These are phyloP conservation scores for Furcifer pardalis DNA, from an alignment of 2,797 vertebrate species.

Conservation along the genomic window DNA sequence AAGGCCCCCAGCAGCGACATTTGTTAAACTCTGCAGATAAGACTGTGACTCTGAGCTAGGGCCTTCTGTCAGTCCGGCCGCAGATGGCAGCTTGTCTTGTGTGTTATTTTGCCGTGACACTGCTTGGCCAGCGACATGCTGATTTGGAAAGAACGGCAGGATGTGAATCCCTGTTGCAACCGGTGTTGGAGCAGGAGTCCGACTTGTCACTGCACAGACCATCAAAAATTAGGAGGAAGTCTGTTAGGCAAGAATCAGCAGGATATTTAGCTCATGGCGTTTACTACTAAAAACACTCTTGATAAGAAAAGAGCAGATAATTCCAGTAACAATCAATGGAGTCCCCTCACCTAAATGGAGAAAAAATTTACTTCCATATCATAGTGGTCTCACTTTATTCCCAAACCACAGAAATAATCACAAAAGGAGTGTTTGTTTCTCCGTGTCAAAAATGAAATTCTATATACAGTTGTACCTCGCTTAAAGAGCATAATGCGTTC, in stretches of 20 bases:
- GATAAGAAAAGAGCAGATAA: slow-evolving; percentile 9
- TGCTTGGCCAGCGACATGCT: slow-evolving; percentile 69
- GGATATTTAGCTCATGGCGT: neutral
- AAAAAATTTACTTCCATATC: neutral
- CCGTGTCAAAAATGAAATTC: neutral
- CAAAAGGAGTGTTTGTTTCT: neutral
- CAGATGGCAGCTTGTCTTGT: slow-evolving; percentile 77
- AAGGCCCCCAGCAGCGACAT: slow-evolving; percentile 73
- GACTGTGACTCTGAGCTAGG: slow-evolving; percentile 75
- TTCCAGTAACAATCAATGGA: neutral
- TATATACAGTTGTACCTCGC: too few species aligned
- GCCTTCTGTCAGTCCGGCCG: slow-evolving; percentile 62
- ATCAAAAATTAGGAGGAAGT: slow-evolving; percentile 59
- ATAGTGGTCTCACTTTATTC: slow-evolving; percentile 17
- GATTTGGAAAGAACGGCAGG: slow-evolving; percentile 83
- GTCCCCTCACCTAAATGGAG: neutral
- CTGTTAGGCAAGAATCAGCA: slow-evolving; percentile 31
- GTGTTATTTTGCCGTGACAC: slow-evolving; percentile 72
- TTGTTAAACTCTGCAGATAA: slow-evolving; percentile 78
- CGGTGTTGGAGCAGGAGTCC: slow-evolving; percentile 72
- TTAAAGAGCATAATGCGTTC: too few species aligned
- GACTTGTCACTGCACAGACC: slow-evolving; percentile 76
- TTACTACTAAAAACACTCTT: slow-evolving; percentile 13
- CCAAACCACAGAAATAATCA: neutral
- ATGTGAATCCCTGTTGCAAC: slow-evolving; percentile 78